Conservation (phyloP, 1,140 invertebrate species). For the Meteorus sp. region DNA sequence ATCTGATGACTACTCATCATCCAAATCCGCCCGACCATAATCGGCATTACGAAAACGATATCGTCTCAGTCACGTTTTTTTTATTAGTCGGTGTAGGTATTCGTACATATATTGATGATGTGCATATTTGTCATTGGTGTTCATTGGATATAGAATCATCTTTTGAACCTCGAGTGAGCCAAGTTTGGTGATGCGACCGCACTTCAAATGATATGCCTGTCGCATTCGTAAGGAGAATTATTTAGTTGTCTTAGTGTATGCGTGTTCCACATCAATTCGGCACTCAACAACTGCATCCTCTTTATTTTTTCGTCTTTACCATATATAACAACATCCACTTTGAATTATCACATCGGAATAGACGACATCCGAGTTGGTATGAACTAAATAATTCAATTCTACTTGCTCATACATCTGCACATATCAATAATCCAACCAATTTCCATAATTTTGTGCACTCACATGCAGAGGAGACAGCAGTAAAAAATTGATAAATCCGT, state of each 20-base stretch:
- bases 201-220: constrained; percentile 31
- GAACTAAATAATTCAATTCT: too few relatives aligned
- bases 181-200: constrained; percentile 30
- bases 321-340: background rate
- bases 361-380: too few relatives aligned
- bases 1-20: constrained; percentile 37
- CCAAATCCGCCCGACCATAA: constrained; percentile 32
- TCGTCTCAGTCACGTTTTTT: constrained; percentile 26
- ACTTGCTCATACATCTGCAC: too few relatives aligned
- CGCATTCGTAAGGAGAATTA: constrained; percentile 28
- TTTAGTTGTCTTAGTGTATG: too few relatives aligned
- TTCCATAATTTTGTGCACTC: too few relatives aligned
- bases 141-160: constrained; percentile 25
- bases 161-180: constrained; percentile 23
- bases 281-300: background rate
- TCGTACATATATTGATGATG: background rate
- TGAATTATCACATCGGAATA: too few relatives aligned
- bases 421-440: too few relatives aligned
- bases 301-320: background rate
- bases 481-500: too few relatives aligned
- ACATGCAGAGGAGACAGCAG: too few relatives aligned
- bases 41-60: background rate
- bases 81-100: too few relatives aligned
- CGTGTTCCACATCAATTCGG: background rate
- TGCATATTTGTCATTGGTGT: constrained; percentile 22